Evolutionary conservation across 2,888 invertebrate genomes (phyloP), one percentile per base, ranked within the genome.

Genomic region (Clanis bilineata): DNA sequence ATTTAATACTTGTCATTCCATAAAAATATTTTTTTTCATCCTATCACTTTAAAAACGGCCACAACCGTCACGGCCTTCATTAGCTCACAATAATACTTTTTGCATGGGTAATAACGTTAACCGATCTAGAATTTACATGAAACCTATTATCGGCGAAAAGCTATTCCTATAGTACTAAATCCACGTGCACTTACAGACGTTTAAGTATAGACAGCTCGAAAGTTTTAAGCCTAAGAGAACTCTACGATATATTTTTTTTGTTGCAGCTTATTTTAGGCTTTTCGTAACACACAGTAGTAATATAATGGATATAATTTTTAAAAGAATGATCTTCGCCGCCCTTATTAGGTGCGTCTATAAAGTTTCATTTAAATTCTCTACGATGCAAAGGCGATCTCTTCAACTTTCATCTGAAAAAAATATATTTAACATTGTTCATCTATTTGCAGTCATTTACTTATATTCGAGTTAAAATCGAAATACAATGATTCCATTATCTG

Each of bases 381-480:
- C 80, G 79, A 76, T 70, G 79, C 70, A 72, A 78, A 76, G 65
- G 83, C 83, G 78, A 82, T 79, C 88, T 88, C 91, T 92, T 93
- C 93, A 93, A 92, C 92, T 92, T 73, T 92, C 93, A 88, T 92
- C 93, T 93, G 92, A 57, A 91, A 91, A 70, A 71, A 65, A 59
- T 61, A 64, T 44, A 51, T 44, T 9, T 43, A 55, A 51, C 21
- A 38, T 44, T 28, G 18, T 21, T 39, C 15, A 41, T n/a, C 22
- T 7, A 36, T 41, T 15, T 56, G 7, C 9, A 39, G n/a, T n/a
- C 25, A 54, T 21, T 5, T 21, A 18, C 18, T 18, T 4, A 7
- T 43, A 12, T n/a, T 23, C n/a, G n/a, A n/a, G n/a, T n/a, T n/a
- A n/a, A n/a, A n/a, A n/a, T n/a, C n/a, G n/a, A n/a, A n/a, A n/a